Percentiles rank a stretch among this genome's conserved stretches.
Conservation (phyloP, 2,113 vertebrate species). For the Rhadina sibilatrix region DNA sequence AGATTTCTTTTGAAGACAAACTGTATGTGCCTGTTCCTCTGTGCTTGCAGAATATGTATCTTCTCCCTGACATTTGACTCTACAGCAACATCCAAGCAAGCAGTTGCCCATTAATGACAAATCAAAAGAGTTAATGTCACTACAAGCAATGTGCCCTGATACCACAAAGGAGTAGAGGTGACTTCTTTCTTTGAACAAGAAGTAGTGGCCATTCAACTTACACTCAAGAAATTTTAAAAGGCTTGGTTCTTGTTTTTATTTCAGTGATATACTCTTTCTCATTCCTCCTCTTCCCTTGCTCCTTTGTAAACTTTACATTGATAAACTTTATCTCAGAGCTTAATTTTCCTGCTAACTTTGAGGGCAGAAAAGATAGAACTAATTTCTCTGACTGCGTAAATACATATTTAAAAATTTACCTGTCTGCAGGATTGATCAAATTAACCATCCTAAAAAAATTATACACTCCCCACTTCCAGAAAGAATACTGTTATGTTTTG, state of each 20-base stretch:
- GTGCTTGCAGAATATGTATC: neutral
- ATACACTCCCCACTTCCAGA: neutral
- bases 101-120: neutral
- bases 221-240: neutral
- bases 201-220: neutral
- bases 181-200: neutral
- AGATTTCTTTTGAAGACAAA: neutral
- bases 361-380: neutral
- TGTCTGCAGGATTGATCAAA: neutral
- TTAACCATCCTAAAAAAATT: neutral
- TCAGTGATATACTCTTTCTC: neutral
- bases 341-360: neutral
- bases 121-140: neutral
- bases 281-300: neutral
- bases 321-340: neutral
- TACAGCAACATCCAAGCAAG: neutral
- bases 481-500: neutral
- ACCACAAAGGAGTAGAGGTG: neutral
- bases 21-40: neutral
- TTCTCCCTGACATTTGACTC: neutral
- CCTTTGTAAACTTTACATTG: neutral
- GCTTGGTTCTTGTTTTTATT: neutral
- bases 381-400: neutral
- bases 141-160: neutral
- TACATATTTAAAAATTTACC: neutral